Percentiles rank a stretch among this genome's conserved stretches.
These are phyloP conservation scores for Ormyrus labotus DNA, from an alignment of 2,888 invertebrate species.

Conservation along the genomic window DNA sequence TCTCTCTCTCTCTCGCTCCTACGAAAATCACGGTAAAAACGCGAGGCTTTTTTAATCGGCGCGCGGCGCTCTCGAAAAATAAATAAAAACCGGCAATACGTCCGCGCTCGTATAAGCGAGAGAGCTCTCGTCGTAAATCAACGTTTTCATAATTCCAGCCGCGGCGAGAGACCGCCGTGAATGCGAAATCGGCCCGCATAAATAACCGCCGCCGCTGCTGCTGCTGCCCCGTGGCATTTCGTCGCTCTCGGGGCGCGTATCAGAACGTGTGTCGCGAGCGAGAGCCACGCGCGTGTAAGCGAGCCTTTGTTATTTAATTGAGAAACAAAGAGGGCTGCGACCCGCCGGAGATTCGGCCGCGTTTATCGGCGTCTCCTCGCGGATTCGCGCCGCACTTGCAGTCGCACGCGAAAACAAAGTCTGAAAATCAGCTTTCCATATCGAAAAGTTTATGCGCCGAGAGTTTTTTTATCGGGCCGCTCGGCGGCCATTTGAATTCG, in stretches of 20 bases:
- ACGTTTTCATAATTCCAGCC: constrained; percentile 35
- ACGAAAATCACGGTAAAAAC: constrained; percentile 17
- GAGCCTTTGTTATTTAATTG: constrained; percentile 23
- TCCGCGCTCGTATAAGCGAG: not conserved
- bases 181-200: constrained; percentile 37
- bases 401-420: too few species aligned
- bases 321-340: not conserved
- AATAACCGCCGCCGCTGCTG: not conserved
- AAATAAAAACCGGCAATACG: not conserved
- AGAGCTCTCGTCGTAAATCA: constrained; percentile 38
- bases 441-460: too few species aligned
- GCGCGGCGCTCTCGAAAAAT: not conserved
- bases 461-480: too few species aligned
- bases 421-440: too few species aligned
- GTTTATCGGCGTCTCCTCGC: too few species aligned
- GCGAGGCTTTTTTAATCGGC: constrained; percentile 14
- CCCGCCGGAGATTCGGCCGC: too few species aligned
- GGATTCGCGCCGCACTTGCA: too few species aligned
- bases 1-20: too few species aligned
- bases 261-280: constrained; percentile 41
- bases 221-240: not conserved
- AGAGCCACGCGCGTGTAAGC: constrained; percentile 2
- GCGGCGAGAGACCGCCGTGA: constrained; percentile 22
- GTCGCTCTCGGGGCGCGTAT: constrained; percentile 11
- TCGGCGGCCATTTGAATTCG: not conserved